phyloP scores from a whole-genome alignment of 2,888 invertebrate species.

The Sepiola atlantica region DNA sequence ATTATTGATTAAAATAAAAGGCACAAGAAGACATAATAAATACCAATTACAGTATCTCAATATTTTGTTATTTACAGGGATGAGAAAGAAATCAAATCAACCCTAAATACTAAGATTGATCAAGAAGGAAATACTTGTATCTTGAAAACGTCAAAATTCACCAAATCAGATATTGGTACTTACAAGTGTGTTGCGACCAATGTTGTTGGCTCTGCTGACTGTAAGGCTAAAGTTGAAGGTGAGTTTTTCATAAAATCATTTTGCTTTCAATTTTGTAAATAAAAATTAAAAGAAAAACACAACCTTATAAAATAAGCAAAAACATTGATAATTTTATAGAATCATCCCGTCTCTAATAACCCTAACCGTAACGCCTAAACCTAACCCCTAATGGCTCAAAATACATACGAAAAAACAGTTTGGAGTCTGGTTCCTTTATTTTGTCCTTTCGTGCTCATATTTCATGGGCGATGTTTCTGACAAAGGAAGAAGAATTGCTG shows the following conservation, averaged over 20 bases:
- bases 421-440: no score
- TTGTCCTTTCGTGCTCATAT: no score
- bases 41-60: not conserved
- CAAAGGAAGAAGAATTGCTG: no score
- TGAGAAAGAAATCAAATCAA: constrained; percentile 74
- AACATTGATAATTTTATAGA: not conserved
- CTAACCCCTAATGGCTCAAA: no score
- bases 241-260: not conserved
- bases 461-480: no score
- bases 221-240: constrained; percentile 63
- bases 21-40: not conserved
- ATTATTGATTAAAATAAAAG: no score
- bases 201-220: constrained; percentile 88
- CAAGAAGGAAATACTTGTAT: constrained; percentile 78
- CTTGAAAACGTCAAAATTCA: constrained; percentile 64
- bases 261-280: not conserved
- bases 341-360: no score
- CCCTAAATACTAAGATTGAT: constrained; percentile 84
- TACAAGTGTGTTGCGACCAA: constrained; percentile 96
- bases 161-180: constrained; percentile 80
- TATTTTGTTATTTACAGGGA: constrained; percentile 48
- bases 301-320: not conserved
- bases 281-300: no score
- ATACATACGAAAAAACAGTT: no score
- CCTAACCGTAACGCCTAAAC: no score